Percentiles rank a stretch among this genome's conserved stretches.
Conservation (phyloP, 2,888 invertebrate species). For the Cryptus viduatorius region DNA sequence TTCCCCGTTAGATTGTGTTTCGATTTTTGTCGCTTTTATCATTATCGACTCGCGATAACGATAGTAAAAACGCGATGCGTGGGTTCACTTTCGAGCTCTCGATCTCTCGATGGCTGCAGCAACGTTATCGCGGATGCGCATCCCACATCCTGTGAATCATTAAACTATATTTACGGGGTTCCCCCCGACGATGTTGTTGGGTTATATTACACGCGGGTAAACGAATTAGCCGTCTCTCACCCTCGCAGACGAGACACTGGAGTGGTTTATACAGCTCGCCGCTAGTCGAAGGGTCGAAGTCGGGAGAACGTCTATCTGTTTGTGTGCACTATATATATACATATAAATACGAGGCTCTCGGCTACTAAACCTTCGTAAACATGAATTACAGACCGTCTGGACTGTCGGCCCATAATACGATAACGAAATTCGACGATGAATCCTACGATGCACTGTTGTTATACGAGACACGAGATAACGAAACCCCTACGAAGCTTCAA, state of each 20-base stretch:
- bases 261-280: neutral
- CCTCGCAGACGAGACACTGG: constrained; percentile 1
- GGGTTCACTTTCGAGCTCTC: constrained; percentile 28
- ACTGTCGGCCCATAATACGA: constrained; percentile 13
- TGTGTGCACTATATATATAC: too few relatives aligned
- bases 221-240: constrained; percentile 52
- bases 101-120: neutral
- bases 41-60: constrained; percentile 8
- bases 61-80: constrained; percentile 35
- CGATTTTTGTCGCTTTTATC: neutral
- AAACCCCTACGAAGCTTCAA: neutral
- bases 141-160: constrained; percentile 68
- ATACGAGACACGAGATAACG: neutral
- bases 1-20: neutral
- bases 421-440: constrained; percentile 16
- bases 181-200: constrained; percentile 26
- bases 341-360: neutral
- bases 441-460: neutral
- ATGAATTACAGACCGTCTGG: neutral
- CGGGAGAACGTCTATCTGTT: neutral
- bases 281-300: constrained; percentile 58
- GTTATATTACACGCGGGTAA: constrained; percentile 51
- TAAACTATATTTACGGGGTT: constrained; percentile 53
- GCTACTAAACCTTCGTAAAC: constrained; percentile 4
- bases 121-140: constrained; percentile 61